Evolutionary conservation across 1,140 invertebrate genomes (phyloP), one percentile per base, ranked within the genome.

Genomic region (Mya arenaria): DNA sequence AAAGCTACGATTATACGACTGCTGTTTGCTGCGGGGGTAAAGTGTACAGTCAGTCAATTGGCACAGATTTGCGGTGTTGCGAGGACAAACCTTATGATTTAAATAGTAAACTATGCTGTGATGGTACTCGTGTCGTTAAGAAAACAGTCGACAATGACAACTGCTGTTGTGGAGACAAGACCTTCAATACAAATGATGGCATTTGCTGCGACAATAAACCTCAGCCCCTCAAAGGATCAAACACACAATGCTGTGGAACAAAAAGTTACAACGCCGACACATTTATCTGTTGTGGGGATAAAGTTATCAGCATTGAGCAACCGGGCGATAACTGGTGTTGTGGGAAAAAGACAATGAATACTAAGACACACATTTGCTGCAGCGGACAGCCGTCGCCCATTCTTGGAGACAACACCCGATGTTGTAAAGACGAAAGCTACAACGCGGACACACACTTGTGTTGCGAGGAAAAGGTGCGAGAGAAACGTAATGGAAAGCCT

Each of bases 141-240:
- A 74, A 74, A 36, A 39, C 13, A 25, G 41, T 36, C 41, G 55
- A 30, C 4, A 25, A 74, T 23, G 72, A 74, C 30, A 39, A 74
- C 36, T 74, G 72, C 62, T 74, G 72, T 32, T 74, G 72, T 25
- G 72, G 72, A 28, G 62, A 62, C 15, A 60, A 28, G 13, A 74
- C 72, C 19, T 39, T 74, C 56, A 74, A 62, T 28, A 74, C 72
- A 5, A 39, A 23, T 28, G 58, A 62, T 17, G 55, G 37, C 13
- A 56, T 79, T 25, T 79, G 75, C 66, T 79, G 75, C 41, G 75
- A 79, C 19, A 36, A 65, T 25, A 79, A 55, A 32, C 58, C 75
- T 19, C 75, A 69, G 69, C 41, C 58, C 3, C 39, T 30, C 55
- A 23, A 34, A 15, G 75, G 58, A 6, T n/a, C 17, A 15, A 52